Conservation (phyloP, 1,140 invertebrate species). For the Drosophila elegans region DNA sequence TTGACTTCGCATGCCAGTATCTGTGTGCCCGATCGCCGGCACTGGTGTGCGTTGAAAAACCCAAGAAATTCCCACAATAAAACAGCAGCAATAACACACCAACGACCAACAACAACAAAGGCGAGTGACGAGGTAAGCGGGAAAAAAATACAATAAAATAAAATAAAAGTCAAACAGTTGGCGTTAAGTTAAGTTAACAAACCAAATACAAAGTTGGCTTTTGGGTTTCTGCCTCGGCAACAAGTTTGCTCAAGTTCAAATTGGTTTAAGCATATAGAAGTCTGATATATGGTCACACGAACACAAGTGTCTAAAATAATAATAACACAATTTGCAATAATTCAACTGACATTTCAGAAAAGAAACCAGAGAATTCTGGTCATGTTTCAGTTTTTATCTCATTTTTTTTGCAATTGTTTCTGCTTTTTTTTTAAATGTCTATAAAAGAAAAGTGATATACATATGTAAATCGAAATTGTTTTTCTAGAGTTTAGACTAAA, state of each 20-base stretch:
- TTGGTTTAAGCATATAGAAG: slow-evolving; percentile 66
- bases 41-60: slow-evolving; percentile 83
- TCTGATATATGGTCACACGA: slow-evolving; percentile 28
- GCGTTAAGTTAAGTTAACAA: slow-evolving; percentile 70
- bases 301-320: slow-evolving; percentile 18
- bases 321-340: slow-evolving; percentile 49
- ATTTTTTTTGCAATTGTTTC: slow-evolving; percentile 1
- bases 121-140: slow-evolving; percentile 35
- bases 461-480: too few species aligned
- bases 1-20: slow-evolving; percentile 26
- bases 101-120: slow-evolving; percentile 33
- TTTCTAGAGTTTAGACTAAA: too few species aligned
- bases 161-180: slow-evolving; percentile 65
- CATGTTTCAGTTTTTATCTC: slow-evolving; percentile 8
- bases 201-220: slow-evolving; percentile 68
- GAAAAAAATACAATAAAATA: slow-evolving; percentile 31
- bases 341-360: slow-evolving; percentile 60
- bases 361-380: slow-evolving; percentile 3
- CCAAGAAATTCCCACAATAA: slow-evolving; percentile 85
- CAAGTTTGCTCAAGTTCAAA: slow-evolving; percentile 81
- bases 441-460: too few species aligned
- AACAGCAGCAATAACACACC: slow-evolving; percentile 78
- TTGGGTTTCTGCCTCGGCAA: slow-evolving; percentile 47
- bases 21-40: slow-evolving; percentile 21
- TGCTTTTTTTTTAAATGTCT: not conserved